Conservation (phyloP, 2,888 invertebrate species). For the Prosopocoilus inquinatus region DNA sequence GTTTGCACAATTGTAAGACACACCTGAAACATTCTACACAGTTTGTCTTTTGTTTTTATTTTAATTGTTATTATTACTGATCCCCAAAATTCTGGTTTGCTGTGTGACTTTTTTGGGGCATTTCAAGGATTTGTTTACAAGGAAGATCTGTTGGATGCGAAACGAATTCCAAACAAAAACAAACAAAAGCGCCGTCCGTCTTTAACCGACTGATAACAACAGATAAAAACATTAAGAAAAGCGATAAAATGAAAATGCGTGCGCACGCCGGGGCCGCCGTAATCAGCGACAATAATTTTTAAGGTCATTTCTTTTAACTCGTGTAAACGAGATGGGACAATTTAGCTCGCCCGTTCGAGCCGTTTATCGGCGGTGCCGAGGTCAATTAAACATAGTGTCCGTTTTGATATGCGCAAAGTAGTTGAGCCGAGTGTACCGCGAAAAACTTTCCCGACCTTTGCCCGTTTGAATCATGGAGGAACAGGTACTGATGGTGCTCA, state of each 20-base stretch:
- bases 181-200: background rate
- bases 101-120: too few species aligned
- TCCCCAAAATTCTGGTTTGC: too few species aligned
- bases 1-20: too few species aligned
- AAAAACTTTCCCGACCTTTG: conserved; percentile 35
- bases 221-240: conserved; percentile 10
- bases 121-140: too few species aligned
- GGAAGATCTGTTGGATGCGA: too few species aligned
- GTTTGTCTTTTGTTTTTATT: too few species aligned
- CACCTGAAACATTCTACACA: too few species aligned
- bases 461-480: conserved; percentile 39
- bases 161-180: background rate
- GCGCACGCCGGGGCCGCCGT: conserved; percentile 20
- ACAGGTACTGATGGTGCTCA: conserved; percentile 43
- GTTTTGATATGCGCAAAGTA: conserved; percentile 16
- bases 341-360: conserved; percentile 12
- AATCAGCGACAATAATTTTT: conserved; percentile 27
- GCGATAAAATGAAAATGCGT: conserved; percentile 23
- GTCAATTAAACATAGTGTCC: conserved; percentile 14
- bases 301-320: conserved; percentile 29
- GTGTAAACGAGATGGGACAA: conserved; percentile 21
- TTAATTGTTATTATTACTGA: too few species aligned
- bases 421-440: conserved; percentile 14
- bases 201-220: background rate
- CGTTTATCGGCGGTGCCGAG: conserved; percentile 11